Evolutionary conservation across 2,888 invertebrate genomes (phyloP), one percentile per base, ranked within the genome.

Genomic region (Agrochola lota): DNA sequence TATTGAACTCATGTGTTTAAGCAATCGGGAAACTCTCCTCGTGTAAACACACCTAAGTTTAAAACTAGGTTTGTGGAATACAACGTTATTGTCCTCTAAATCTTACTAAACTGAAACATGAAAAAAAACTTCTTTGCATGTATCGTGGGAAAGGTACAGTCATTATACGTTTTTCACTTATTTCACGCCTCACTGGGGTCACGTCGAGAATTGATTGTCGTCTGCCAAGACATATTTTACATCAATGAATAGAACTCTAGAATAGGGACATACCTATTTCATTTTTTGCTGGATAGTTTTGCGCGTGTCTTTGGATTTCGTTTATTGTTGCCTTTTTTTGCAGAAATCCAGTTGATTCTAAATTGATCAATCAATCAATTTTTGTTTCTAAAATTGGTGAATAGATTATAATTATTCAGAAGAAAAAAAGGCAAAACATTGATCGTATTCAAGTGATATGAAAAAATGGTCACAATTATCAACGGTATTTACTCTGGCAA

Each of bases 191-290:
- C 75, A 73, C 59, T 26, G 78, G 71, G 35, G 78, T 55, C 85
- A 87, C 85, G 84, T 84, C 84, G 84, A 80, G 81, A 84, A 85
- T 85, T 77, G 87, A 87, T 85, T 76, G 87, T 74, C 76, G 68
- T 64, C 72, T 74, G 69, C 74, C 73, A 43, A 64, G 77, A 85
- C 77, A 86, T 86, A 84, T 83, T 83, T 85, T 80, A 86, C 63
- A 72, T 73, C 74, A 86, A 68, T 68, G 80, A 86, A 80, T 84
- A 67, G 80, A 68, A 71, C 43, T 60, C 60, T 74, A 72, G 49
- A 77, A 79, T 66, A 76, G 52, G 70, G 70, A 46, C 43, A 59
- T 17, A n/a, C n/a, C n/a, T n/a, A 60, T 78, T 74, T 84, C 8
- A 80, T 82, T 74, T 69, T 70, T 49, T 59, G 8, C 6, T 55